These are phyloP conservation scores for Rhopalosiphum nymphaeae DNA, from an alignment of 2,888 invertebrate species.

Conservation along the genomic window DNA sequence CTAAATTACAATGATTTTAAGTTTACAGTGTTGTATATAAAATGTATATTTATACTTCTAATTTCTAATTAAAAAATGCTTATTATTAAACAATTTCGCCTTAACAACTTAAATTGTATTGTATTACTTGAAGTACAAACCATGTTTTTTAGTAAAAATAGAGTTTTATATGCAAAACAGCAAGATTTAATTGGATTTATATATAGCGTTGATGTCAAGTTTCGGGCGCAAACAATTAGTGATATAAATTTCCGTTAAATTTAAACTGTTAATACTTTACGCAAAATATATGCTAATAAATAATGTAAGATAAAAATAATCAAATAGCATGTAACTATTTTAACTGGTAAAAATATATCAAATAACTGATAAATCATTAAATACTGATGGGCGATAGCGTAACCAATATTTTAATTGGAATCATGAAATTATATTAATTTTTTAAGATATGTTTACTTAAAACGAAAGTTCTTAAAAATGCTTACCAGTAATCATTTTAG, in stretches of 20 bases:
- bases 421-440: not conserved
- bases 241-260: not conserved
- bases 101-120: no score
- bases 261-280: not conserved
- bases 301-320: not conserved
- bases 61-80: no score
- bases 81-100: no score
- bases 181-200: not conserved
- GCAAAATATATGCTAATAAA: not conserved
- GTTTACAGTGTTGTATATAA: no score
- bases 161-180: not conserved
- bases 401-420: not conserved
- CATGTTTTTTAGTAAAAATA: no score
- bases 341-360: not conserved
- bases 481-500: not conserved
- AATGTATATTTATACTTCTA: no score
- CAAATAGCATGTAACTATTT: not conserved
- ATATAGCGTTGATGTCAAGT: no score
- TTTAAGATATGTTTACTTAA: not conserved
- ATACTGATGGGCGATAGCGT: not conserved
- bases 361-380: not conserved
- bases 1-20: no score
- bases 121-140: no score
- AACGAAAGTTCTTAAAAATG: not conserved
- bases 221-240: not conserved